A percentile compares a stretch with the other conserved stretches of the same genome.
Evolutionary conservation across 2,113 vertebrate species (phyloP).

Genomic region (Microcebus murinus): DNA sequence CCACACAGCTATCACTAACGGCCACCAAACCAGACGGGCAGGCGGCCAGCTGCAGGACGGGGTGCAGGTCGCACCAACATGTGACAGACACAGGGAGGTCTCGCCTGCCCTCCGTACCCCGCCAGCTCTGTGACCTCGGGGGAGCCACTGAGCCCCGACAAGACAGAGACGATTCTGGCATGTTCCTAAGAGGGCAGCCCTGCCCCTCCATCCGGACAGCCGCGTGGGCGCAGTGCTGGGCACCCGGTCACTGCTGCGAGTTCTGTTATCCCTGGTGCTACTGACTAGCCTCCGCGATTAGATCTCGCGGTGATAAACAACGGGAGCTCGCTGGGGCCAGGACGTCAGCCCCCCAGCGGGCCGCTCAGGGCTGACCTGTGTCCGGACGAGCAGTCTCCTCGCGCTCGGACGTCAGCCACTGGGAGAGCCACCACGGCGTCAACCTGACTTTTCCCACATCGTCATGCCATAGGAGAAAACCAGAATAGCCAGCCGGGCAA

Average conservation of each 20-base stretch:
- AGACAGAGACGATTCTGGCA: not conserved
- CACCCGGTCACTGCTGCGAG: not conserved
- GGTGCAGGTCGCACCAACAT: accelerated
- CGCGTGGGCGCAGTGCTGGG: accelerated
- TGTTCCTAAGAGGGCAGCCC: not conserved
- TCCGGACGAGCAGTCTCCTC: accelerated
- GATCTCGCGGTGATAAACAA: not conserved
- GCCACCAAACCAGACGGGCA: not conserved
- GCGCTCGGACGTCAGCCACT: accelerated
- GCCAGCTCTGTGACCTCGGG: not conserved
- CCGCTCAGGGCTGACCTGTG: not conserved
- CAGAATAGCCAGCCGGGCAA: not conserved
- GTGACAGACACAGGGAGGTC: not conserved
- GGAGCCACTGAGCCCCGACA: accelerated
- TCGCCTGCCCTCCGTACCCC: not conserved
- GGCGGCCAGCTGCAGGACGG: accelerated
- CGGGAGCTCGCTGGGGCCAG: accelerated
- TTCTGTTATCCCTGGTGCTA: not conserved
- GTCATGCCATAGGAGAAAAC: accelerated
- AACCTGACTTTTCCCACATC: not conserved
- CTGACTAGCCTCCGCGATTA: not conserved
- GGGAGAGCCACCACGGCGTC: not conserved
- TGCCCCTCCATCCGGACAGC: accelerated
- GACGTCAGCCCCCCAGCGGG: not conserved
- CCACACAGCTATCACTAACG: not conserved